Evolutionary conservation across 2,113 vertebrate species (phyloP).

Genomic region (Penelope pileata): DNA sequence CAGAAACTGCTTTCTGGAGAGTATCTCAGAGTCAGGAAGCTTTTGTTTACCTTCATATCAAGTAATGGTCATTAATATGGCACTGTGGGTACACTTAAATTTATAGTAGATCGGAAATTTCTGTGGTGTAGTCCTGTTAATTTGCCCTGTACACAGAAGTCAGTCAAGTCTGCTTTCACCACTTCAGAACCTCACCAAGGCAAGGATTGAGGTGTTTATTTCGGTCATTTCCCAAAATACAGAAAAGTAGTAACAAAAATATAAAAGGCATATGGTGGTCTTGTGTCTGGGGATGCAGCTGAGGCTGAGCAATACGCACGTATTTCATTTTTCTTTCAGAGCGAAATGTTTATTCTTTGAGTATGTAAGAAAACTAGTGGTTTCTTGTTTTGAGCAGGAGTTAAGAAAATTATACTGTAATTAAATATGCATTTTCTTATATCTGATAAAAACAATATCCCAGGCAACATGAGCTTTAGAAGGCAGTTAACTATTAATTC

Average conservation of each 20-base stretch:
- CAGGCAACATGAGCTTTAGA: neutral
- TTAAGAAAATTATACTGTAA: neutral
- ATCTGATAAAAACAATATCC: neutral
- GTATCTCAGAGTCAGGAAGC: neutral
- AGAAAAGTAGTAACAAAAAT: constrained; percentile 27
- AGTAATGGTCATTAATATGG: neutral
- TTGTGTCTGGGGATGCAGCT: neutral
- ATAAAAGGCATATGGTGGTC: neutral
- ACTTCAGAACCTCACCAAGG: neutral
- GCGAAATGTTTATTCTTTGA: neutral
- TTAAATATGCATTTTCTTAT: neutral
- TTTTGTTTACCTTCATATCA: neutral
- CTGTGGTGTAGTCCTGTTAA: neutral
- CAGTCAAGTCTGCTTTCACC: neutral
- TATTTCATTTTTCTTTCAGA: neutral
- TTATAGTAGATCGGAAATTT: neutral
- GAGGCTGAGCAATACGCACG: neutral
- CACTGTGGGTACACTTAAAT: neutral
- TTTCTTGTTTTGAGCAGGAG: neutral
- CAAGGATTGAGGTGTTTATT: neutral
- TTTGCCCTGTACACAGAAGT: neutral
- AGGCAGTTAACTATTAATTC: neutral
- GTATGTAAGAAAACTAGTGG: neutral
- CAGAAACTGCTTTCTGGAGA: neutral
- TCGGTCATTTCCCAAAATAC: constrained; percentile 4